These are phyloP conservation scores for Caenorhabditis macrosperma DNA, from an alignment of 2,888 invertebrate species.

Conservation along the genomic window DNA sequence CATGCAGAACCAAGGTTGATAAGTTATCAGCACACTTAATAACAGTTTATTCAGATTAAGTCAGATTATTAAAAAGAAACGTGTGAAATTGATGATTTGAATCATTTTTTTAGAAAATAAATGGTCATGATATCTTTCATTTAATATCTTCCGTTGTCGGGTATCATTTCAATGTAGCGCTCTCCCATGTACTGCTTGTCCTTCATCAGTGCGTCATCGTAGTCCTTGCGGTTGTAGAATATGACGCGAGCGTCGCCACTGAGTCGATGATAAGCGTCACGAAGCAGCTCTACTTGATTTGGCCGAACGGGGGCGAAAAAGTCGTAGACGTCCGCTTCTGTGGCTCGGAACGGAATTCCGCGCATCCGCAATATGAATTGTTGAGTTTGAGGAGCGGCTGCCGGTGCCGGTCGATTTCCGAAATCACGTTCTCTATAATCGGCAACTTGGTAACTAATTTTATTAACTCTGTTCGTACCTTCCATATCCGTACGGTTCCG, in stretches of 20 bases:
- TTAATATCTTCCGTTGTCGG: conserved; percentile 59
- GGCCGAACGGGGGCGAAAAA: conserved; percentile 65
- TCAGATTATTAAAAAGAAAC: neutral
- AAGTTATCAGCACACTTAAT: no score
- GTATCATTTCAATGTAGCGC: conserved; percentile 61
- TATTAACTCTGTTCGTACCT: conserved; percentile 4
- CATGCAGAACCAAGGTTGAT: conserved; percentile 30
- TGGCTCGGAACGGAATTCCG: conserved; percentile 68
- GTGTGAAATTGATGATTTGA: no score
- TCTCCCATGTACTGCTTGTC: conserved; percentile 69
- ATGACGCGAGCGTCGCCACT: conserved; percentile 65
- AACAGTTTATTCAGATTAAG: neutral
- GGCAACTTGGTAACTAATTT: neutral
- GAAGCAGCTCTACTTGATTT: conserved; percentile 59
- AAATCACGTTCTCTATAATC: conserved; percentile 33
- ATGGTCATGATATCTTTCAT: neutral
- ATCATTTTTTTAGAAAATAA: no score
- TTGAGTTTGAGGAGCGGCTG: conserved; percentile 1
- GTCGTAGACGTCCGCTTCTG: conserved; percentile 63
- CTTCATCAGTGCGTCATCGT: conserved; percentile 66
- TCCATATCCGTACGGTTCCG: conserved; percentile 44
- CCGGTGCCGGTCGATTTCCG: neutral
- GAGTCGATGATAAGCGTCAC: conserved; percentile 60
- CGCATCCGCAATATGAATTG: conserved; percentile 65
- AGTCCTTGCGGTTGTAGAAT: conserved; percentile 61